Evolutionary conservation across 1,140 invertebrate genomes (phyloP), one percentile per base, ranked within the genome.

Genomic region (Drosophila lacertosa): DNA sequence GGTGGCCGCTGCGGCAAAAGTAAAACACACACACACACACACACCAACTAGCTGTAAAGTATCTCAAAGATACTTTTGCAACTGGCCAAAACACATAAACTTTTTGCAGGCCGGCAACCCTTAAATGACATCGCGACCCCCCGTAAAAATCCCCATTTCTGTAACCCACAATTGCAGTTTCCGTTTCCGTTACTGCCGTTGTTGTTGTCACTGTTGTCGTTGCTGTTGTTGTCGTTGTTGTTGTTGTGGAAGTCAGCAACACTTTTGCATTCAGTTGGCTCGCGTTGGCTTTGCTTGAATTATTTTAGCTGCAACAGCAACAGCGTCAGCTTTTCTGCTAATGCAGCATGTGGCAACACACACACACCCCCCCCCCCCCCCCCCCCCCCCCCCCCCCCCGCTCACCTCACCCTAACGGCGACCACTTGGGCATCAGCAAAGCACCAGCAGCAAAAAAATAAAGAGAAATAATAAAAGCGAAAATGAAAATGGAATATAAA

Each of bases 401-500:
- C 11, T 10, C 35, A 9, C 13, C 9, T 11, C 18, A 15, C 24
- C 51, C 13, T 29, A 47, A 42, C 22, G 13, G 44, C 44, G n/a
- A 9, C 16, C 33, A 18, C 11, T 11, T 47, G 11, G 18, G 11
- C 45, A 72, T 40, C 32, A 50, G 55, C 69, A 29, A 58, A 54
- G 69, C 72, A 59, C 20, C 20, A 66, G 20, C 35, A 54, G 55
- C 42, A 65, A 70, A 63, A 16, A 64, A 45, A 48, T 47, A 45
- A 18, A 37, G 26, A 32, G 26, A 10, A 29, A 66, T 32, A 59
- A 66, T 26, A 54, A 60, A 58, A 68, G 51, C 63, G 40, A 74
- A 75, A 84, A 84, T 86, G 77, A 62, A 84, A 84, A 84, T 86
- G 80, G 74, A 86, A 86, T 80, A 77, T 86, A 74, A 80, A 84